Evolutionary conservation across 2,888 invertebrate genomes (phyloP).

Genomic region (Galeruca laticollis): DNA sequence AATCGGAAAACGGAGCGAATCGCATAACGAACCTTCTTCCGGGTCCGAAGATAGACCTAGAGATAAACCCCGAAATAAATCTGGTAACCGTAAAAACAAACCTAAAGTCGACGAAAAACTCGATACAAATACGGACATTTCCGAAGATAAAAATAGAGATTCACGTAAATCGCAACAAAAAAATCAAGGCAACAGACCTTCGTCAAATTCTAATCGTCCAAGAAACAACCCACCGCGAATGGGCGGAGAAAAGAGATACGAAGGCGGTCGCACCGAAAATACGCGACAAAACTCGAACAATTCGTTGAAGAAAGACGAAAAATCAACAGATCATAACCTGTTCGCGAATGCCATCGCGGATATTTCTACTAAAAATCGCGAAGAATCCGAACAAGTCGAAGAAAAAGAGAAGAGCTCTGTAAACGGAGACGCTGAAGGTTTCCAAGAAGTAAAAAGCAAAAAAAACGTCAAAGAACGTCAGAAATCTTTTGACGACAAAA

Average conservation of each 20-base stretch:
- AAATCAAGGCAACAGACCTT: slow-evolving; percentile 45
- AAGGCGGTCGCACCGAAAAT: slow-evolving; percentile 30
- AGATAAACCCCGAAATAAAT: slow-evolving; percentile 62
- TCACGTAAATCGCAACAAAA: slow-evolving; percentile 47
- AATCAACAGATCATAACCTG: slow-evolving; percentile 66
- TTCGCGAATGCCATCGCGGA: slow-evolving; percentile 66
- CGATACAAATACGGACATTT: slow-evolving; percentile 89
- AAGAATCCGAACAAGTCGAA: slow-evolving; percentile 57
- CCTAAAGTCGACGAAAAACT: slow-evolving; percentile 62
- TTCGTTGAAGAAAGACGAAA: slow-evolving; percentile 63
- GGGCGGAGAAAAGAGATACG: slow-evolving; percentile 55
- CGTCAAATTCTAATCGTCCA: slow-evolving; percentile 54
- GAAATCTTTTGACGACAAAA: slow-evolving; percentile 62
- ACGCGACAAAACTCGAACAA: slow-evolving; percentile 62
- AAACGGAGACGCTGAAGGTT: slow-evolving; percentile 76
- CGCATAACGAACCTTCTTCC: slow-evolving; percentile 17
- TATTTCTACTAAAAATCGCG: slow-evolving; percentile 62
- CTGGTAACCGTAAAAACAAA: slow-evolving; percentile 54
- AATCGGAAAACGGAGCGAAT: slow-evolving; percentile 55
- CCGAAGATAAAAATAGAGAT: slow-evolving; percentile 71
- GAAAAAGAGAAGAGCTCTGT: slow-evolving; percentile 55
- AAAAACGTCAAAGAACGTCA: slow-evolving; percentile 77
- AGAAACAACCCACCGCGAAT: slow-evolving; percentile 56
- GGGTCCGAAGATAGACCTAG: slow-evolving; percentile 39
- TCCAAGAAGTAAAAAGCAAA: slow-evolving; percentile 87